Base-by-base conservation (phyloP, 35 echinoderm and acorn worm genomes). In the Ophiothrix spiculata region DNA sequence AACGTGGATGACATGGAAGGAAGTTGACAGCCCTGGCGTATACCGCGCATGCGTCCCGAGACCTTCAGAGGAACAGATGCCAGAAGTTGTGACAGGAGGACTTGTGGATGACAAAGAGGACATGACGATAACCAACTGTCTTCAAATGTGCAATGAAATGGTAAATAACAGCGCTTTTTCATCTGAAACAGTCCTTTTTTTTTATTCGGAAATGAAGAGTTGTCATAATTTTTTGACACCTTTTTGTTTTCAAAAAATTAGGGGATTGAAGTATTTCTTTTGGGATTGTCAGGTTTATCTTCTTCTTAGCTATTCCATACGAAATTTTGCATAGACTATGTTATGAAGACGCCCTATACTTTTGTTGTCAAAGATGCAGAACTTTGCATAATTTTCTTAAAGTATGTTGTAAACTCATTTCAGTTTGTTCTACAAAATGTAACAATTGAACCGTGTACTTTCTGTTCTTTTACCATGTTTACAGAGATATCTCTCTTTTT, bases 31-130 rank as follows among this genome's bases (percentile, higher is more conserved):
- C 83, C 90, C 90, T 12, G 90, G 84, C 11, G 69, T 92, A 0
- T 92, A 92, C 75, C 90, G 90, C 49, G 90, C 90, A 87, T 92
- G 90, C 85, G 90, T 92, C 46, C 85, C 79, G 28, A 87, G 79
- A 77, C 90, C 90, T 39, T 31, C 19, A 28, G 74, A 87, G 35
- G 64, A 46, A 21, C 39, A 74, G 25, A 83, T 92, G 46, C 33
- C 38, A 37, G 37, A 76, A 38, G 75, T 83, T 1, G 69, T 92
- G 6, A 92, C 85, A 1, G 90, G 90, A 1, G 85, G 85, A 32
- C 75, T 90, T 14, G n/a, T 36, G 37, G 84, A 92, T 14, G 36
- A 69, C 14, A 73, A 36, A 0, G 34, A 81, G 4, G 74, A 41
- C 12, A 78, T 92, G 85, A 92, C 85, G 25, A 87, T 92, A 25